Percentiles rank a stretch among this genome's conserved stretches.
These are phyloP conservation scores for Meiosimyza decipiens DNA, from an alignment of 2,888 invertebrate species.

Conservation along the genomic window DNA sequence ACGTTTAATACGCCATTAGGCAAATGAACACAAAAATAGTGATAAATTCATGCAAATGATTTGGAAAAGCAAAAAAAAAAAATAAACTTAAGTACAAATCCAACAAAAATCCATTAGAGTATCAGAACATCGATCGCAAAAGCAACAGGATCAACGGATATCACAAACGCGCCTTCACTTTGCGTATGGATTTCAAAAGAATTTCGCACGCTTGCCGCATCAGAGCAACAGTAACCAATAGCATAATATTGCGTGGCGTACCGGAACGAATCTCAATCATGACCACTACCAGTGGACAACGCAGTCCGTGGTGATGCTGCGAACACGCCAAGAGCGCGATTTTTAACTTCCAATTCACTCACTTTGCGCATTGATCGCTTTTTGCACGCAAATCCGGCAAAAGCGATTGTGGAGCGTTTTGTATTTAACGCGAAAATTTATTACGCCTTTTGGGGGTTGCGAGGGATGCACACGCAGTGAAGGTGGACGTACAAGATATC, in stretches of 20 bases:
- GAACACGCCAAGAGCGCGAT: conserved; percentile 51
- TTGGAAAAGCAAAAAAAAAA: neutral
- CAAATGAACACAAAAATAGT: conserved; percentile 11
- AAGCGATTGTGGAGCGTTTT: conserved; percentile 42
- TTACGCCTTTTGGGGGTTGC: conserved; percentile 41
- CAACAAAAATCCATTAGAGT: conserved; percentile 9
- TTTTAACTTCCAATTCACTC: conserved; percentile 55
- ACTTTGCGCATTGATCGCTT: conserved; percentile 58
- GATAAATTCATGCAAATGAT: conserved; percentile 13
- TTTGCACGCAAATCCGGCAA: conserved; percentile 59
- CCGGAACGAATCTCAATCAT: conserved; percentile 39
- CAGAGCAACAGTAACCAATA: neutral
- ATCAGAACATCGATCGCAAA: conserved; percentile 20
- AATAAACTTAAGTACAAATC: neutral
- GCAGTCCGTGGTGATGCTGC: conserved; percentile 6
- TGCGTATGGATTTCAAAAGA: conserved; percentile 53
- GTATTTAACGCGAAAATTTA: conserved; percentile 48
- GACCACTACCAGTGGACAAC: conserved; percentile 9
- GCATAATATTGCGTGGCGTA: conserved; percentile 24
- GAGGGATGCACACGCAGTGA: conserved; percentile 16
- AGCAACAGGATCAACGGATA: neutral
- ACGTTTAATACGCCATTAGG: conserved; percentile 19
- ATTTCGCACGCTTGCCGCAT: conserved; percentile 55
- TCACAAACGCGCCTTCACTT: conserved; percentile 3
- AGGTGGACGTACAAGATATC: neutral